Conservation (phyloP, 2,888 invertebrate genomes). For the Caenorhabditis sp. region DNA sequence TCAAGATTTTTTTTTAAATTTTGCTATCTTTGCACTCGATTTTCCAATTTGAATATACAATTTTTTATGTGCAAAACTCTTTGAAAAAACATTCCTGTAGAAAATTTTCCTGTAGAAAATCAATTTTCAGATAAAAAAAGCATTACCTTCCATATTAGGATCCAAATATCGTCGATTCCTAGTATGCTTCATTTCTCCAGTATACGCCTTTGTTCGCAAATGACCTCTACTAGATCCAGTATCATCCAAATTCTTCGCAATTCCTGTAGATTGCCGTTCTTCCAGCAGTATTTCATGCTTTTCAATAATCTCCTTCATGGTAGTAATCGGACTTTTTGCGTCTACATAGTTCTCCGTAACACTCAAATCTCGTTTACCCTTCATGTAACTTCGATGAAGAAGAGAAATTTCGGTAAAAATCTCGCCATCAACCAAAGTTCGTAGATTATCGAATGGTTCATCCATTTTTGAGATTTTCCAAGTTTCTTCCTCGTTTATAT, state of each 20-base stretch:
- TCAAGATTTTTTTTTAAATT: no score
- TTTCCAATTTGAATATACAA: no score
- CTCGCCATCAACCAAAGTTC: constrained; percentile 1
- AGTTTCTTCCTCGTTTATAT: constrained; percentile 25
- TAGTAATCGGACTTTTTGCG: constrained; percentile 4
- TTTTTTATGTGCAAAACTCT: no score
- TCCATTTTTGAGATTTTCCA: constrained; percentile 6
- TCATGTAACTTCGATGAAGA: constrained; percentile 14
- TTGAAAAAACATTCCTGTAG: no score
- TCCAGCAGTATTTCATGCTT: constrained; percentile 8
- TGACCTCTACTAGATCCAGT: constrained; percentile 25
- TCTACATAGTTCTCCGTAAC: constrained; percentile 9
- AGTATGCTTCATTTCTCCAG: constrained; percentile 27
- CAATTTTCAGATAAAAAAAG: background rate
- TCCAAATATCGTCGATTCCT: constrained; percentile 43
- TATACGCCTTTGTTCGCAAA: constrained; percentile 28
- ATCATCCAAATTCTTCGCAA: background rate
- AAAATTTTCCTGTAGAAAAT: background rate
- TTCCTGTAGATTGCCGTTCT: background rate
- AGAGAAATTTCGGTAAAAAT: constrained; percentile 11
- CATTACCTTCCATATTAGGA: constrained; percentile 40
- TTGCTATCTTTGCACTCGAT: no score
- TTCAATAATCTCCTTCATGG: constrained; percentile 6
- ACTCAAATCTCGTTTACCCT: constrained; percentile 17
- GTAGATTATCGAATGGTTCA: constrained; percentile 22